These are phyloP conservation scores for Nyctereutes procyonoides DNA, from an alignment of 2,113 vertebrate species.

Conservation along the genomic window DNA sequence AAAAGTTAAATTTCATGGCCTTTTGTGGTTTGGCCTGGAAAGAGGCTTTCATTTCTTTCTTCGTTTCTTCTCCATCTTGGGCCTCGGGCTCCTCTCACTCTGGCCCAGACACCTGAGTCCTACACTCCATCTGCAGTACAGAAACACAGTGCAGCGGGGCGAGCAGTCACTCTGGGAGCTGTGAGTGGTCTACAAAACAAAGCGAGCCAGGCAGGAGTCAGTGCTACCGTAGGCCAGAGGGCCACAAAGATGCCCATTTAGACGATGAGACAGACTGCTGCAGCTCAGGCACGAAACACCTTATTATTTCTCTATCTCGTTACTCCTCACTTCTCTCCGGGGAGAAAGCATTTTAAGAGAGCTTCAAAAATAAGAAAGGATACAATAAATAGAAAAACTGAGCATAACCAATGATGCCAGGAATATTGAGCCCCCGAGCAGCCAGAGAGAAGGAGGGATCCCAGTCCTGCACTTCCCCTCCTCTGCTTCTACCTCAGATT, in stretches of 20 bases:
- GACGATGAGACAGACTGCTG: neutral
- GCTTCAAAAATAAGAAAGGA: neutral
- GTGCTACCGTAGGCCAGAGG: neutral
- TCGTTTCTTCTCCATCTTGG: slow-evolving; percentile 98
- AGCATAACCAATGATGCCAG: neutral
- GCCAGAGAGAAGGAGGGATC: neutral
- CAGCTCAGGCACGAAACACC: neutral
- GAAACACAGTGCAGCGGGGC: slow-evolving; percentile 52
- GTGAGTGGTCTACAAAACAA: slow-evolving; percentile 68
- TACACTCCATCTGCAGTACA: slow-evolving; percentile 83
- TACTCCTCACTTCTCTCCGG: neutral
- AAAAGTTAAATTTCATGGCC: slow-evolving; percentile 88
- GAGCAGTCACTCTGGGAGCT: neutral
- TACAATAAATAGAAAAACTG: neutral
- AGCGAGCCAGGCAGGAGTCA: neutral
- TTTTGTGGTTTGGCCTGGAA: slow-evolving; percentile 86
- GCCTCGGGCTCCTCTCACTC: slow-evolving; percentile 80
- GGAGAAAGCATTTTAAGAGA: neutral
- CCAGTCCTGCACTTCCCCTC: rapidly evolving
- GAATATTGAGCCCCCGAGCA: neutral
- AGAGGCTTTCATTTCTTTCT: slow-evolving; percentile 96
- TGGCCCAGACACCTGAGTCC: slow-evolving; percentile 79
- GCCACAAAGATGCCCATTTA: neutral
- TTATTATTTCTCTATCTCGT: neutral
- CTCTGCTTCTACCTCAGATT: neutral